These are phyloP conservation scores for Cephus sareptanus DNA, from an alignment of 2,888 invertebrate species.

Conservation along the genomic window DNA sequence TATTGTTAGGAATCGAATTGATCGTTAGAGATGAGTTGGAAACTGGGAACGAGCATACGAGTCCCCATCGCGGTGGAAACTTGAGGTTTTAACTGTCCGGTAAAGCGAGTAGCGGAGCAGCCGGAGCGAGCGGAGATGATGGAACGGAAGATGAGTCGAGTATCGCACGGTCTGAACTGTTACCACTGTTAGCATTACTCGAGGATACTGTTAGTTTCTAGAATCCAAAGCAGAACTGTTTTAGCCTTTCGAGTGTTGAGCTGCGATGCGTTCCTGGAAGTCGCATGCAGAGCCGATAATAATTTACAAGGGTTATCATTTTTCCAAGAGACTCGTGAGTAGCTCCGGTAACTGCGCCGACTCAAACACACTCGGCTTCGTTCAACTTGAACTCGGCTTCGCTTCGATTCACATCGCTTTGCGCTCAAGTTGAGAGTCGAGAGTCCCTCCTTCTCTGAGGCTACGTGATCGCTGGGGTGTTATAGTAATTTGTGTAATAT, in stretches of 20 bases:
- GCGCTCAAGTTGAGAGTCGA: conserved; percentile 39
- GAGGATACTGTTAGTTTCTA: background rate
- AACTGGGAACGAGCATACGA: background rate
- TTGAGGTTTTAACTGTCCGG: background rate
- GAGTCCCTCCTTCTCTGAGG: conserved; percentile 31
- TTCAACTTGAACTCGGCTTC: background rate
- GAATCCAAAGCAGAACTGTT: background rate
- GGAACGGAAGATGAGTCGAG: background rate
- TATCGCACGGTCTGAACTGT: background rate
- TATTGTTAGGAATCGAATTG: background rate
- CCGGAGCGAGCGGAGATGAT: too few relatives aligned
- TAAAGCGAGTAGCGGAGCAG: too few relatives aligned
- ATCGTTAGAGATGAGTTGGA: background rate
- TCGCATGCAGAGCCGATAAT: conserved; percentile 39
- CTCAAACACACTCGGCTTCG: background rate
- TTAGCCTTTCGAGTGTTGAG: background rate
- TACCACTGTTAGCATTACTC: background rate
- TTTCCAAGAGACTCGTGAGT: conserved; percentile 2
- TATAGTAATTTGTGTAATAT: conserved; percentile 49
- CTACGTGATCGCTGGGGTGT: conserved; percentile 48
- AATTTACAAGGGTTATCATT: conserved; percentile 42
- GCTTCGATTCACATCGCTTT: conserved; percentile 20
- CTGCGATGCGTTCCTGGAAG: background rate
- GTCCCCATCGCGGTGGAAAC: background rate
- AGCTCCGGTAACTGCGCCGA: background rate